These are phyloP conservation scores for Euleptes europaea DNA, from an alignment of 2,113 vertebrate genomes.

Conservation along the genomic window DNA sequence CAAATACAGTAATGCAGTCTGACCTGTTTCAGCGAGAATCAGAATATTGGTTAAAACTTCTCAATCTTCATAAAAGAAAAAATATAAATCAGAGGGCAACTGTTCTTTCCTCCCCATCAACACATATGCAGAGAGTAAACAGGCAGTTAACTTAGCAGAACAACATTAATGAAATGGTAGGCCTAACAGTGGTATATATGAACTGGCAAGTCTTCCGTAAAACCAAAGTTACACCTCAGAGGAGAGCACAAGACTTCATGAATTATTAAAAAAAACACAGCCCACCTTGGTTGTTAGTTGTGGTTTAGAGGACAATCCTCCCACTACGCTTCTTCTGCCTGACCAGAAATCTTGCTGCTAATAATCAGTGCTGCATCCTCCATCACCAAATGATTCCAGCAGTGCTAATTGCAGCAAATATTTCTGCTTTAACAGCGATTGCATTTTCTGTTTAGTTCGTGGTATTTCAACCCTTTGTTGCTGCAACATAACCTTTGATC, in stretches of 20 bases:
- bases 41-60: conserved; percentile 31
- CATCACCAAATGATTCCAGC: too few species aligned
- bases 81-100: conserved; percentile 15
- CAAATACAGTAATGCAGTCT: not conserved
- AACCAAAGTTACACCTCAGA: conserved; percentile 25
- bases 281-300: not conserved
- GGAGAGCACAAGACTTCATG: not conserved
- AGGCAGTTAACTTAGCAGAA: conserved; percentile 26
- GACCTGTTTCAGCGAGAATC: not conserved
- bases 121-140: not conserved
- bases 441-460: not conserved
- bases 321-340: not conserved
- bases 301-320: not conserved
- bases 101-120: conserved; percentile 1
- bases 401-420: not conserved
- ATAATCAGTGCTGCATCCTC: not conserved
- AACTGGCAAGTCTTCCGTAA: conserved; percentile 20
- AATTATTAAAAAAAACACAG: not conserved
- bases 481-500: not conserved
- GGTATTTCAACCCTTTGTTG: not conserved
- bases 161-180: conserved; percentile 31
- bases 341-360: conserved; percentile 16
- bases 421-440: not conserved
- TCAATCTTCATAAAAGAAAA: conserved; percentile 20
- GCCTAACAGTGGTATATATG: not conserved